Evolutionary conservation across 2,113 vertebrate species (phyloP).

Genomic region (Carollia perspicillata): DNA sequence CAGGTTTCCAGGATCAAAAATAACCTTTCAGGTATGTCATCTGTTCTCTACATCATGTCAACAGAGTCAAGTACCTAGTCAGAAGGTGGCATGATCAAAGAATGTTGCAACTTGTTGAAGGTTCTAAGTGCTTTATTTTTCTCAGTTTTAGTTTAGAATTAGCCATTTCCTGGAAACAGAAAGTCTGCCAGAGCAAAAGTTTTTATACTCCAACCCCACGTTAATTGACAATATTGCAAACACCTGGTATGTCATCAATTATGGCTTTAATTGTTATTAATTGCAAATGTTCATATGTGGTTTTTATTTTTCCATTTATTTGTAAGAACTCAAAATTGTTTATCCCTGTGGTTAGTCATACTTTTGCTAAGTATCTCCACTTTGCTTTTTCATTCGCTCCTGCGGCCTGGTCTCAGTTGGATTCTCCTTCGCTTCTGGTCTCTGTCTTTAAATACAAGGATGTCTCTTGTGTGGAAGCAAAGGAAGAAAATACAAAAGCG

Average conservation of each 20-base stretch:
- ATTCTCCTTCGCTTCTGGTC: constrained; percentile 15
- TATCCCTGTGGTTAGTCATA: not conserved
- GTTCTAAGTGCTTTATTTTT: constrained; percentile 5
- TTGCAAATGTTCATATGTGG: not conserved
- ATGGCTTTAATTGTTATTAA: not conserved
- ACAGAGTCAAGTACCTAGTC: not conserved
- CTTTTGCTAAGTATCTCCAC: not conserved
- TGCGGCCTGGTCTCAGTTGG: not conserved
- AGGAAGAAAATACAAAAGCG: not conserved
- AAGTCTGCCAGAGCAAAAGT: not conserved
- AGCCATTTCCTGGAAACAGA: constrained; percentile 33
- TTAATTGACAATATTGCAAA: not conserved
- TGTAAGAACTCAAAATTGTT: not conserved
- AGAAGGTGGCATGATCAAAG: not conserved
- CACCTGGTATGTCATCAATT: not conserved
- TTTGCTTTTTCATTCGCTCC: not conserved
- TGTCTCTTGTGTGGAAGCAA: not conserved
- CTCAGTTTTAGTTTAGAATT: constrained; percentile 21
- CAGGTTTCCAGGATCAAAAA: constrained; percentile 58
- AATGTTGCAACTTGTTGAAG: not conserved
- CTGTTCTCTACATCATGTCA: not conserved
- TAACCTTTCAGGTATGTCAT: constrained; percentile 88
- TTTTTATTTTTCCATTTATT: constrained; percentile 4
- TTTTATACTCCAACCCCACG: not conserved
- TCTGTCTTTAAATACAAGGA: not conserved